Base-by-base conservation (phyloP, 2,113 vertebrate genomes). In the Upupa epops region DNA sequence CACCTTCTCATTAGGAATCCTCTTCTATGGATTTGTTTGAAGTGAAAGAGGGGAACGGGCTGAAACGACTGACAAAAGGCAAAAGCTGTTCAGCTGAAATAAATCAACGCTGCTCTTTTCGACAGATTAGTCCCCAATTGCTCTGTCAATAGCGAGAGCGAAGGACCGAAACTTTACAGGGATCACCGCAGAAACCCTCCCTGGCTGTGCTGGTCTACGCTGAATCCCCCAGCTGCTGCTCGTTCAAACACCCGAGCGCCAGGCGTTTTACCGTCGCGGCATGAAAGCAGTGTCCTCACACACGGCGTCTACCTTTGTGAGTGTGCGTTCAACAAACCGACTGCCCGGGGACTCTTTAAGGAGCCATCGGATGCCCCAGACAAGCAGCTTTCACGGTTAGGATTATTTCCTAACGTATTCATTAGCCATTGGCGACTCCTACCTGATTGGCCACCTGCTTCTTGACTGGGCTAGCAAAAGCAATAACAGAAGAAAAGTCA, bases 401-500 rank as follows among this genome's bases (percentile, higher is more conserved):
- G 36, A 31, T 52, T 73, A 66, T 61, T 94, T 86, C 71, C 49
- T 70, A 76, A 31, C 51, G 79, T 91, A 20, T 70, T 89, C 56
- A 86, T 59, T 94, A 83, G 18, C 45, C 18, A 60, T n/a, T 89
- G n/a, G 21, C 26, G 45, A 68, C 74, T 78, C 92, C n/a, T 95
- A 92, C 92, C 81, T 93, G 81, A 77, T 29, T 63, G 66, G 19
- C 92, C 63, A 82, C 54, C 46, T 73, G 61, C 51, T 93, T 89
- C 81, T 79, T 73, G 82, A 37, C 71, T 64, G 58, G 83, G 45
- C 64, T 84, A 83, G 68, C 28, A 82, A 82, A 93, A 90, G 25
- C 37, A 85, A 90, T 74, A 59, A 65, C 42, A 92, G 32, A 58
- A 75, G 10, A 86, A 86, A 92, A 75, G 46, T 70, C 59, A 94